Evolutionary conservation across 2,888 invertebrate species (phyloP).

Genomic region (Bugula neritina): DNA sequence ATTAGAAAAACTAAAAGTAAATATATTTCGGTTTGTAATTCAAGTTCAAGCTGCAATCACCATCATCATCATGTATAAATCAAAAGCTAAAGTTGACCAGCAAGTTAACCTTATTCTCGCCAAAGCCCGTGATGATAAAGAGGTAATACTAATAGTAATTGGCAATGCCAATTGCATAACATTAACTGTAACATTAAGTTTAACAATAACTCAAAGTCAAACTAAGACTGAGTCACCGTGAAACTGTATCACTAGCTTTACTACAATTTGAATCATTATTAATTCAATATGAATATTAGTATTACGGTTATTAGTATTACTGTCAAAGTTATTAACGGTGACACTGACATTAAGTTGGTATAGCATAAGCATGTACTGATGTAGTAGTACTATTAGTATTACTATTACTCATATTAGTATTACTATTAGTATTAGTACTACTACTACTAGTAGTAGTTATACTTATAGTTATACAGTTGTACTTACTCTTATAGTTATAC

Average conservation of each 20-base stretch:
- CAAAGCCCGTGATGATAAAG: constrained; percentile 41
- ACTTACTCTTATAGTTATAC: not conserved
- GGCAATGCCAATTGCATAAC: too few species aligned
- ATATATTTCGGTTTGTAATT: not conserved
- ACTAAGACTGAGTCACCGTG: too few species aligned
- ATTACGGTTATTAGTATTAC: not conserved
- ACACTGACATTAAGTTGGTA: not conserved
- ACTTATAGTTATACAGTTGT: not conserved
- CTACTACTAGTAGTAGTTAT: not conserved
- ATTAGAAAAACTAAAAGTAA: too few species aligned
- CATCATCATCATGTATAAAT: constrained; percentile 37
- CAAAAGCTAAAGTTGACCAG: constrained; percentile 46
- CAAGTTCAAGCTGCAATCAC: not conserved
- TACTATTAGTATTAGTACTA: not conserved
- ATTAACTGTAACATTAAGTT: too few species aligned
- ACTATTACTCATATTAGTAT: not conserved
- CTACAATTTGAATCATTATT: too few species aligned
- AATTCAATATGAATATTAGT: too few species aligned
- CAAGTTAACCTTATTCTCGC: constrained; percentile 42
- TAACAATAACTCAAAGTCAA: too few species aligned
- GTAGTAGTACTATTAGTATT: not conserved
- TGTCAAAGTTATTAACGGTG: not conserved
- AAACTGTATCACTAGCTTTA: too few species aligned
- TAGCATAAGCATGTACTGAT: not conserved
- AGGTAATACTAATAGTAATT: too few species aligned